Conservation (phyloP, 2,888 invertebrate species). For the Rhingia rostrata region DNA sequence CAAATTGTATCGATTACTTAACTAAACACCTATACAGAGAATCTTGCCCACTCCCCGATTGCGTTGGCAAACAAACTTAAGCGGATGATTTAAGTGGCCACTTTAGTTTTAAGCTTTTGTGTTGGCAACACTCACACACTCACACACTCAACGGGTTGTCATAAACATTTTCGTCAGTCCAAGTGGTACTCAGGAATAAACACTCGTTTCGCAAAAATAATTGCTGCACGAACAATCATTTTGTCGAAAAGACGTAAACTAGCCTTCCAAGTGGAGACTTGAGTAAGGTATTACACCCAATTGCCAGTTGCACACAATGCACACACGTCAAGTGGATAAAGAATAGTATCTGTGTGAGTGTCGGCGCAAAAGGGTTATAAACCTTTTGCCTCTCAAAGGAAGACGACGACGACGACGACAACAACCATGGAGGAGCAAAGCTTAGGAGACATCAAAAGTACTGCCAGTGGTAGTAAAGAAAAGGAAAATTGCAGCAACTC, state of each 20-base stretch:
- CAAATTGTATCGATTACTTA: constrained; percentile 49
- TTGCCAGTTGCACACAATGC: constrained; percentile 45
- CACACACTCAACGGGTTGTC: constrained; percentile 38
- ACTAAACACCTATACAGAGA: constrained; percentile 25
- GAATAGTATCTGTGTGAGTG: constrained; percentile 15
- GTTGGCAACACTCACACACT: constrained; percentile 27
- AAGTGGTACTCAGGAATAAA: constrained; percentile 62
- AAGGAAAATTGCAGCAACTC: constrained; percentile 50
- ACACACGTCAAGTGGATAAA: constrained; percentile 43
- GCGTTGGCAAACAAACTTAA: constrained; percentile 55
- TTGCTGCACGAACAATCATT: constrained; percentile 66
- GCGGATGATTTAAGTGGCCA: constrained; percentile 69
- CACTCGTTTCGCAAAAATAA: constrained; percentile 52
- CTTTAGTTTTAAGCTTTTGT: constrained; percentile 69
- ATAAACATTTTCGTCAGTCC: constrained; percentile 65
- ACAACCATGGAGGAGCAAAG: constrained; percentile 16
- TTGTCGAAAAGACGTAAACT: constrained; percentile 63
- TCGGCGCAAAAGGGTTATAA: constrained; percentile 63
- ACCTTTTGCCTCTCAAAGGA: constrained; percentile 47
- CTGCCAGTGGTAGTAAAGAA: constrained; percentile 11
- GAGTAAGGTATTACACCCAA: constrained; percentile 64
- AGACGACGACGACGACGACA: constrained; percentile 8
- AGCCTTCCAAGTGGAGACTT: constrained; percentile 58
- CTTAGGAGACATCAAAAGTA: constrained; percentile 36
- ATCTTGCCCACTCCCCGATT: no score